Conservation (phyloP, 1,140 invertebrate species). For the Harlomillsia oculata region DNA sequence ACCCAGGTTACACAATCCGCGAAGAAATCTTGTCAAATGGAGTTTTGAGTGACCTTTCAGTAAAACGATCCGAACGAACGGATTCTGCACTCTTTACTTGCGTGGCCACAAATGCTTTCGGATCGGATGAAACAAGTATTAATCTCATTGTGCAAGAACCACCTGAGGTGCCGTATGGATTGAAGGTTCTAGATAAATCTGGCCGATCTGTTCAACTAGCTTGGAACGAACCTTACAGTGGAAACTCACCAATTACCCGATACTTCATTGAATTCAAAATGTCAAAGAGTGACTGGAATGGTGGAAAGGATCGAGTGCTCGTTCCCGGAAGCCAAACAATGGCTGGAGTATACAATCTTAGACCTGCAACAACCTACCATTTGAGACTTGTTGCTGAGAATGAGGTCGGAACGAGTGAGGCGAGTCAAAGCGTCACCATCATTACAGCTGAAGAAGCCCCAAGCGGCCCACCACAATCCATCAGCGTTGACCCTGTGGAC, state of each 20-base stretch:
- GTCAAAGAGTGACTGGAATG: conserved; percentile 66
- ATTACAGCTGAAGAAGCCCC: conserved; percentile 84
- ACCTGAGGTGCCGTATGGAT: conserved; percentile 79
- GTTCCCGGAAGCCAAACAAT: conserved; percentile 76
- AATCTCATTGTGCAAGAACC: conserved; percentile 94
- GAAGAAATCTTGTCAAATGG: conserved; percentile 79
- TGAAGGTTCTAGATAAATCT: conserved; percentile 84
- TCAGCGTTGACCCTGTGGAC: conserved; percentile 75
- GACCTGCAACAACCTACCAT: conserved; percentile 85
- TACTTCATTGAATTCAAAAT: conserved; percentile 90
- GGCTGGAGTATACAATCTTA: conserved; percentile 74
- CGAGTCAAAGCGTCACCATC: conserved; percentile 83
- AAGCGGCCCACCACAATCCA: conserved; percentile 28
- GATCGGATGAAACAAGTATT: conserved; percentile 88
- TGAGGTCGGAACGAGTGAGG: conserved; percentile 80
- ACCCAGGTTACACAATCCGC: conserved; percentile 72
- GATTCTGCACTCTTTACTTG: conserved; percentile 92
- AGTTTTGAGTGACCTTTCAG: conserved; percentile 76
- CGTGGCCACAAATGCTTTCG: conserved; percentile 86
- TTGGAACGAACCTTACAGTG: conserved; percentile 88
- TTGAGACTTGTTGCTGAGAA: conserved; percentile 89
- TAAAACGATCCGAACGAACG: conserved; percentile 74
- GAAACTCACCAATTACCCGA: conserved; percentile 83
- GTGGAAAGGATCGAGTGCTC: conserved; percentile 69
- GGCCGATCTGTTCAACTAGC: conserved; percentile 78